Base-by-base conservation (phyloP, 1,140 invertebrate species). In the Dendrolimus kikuchii region DNA sequence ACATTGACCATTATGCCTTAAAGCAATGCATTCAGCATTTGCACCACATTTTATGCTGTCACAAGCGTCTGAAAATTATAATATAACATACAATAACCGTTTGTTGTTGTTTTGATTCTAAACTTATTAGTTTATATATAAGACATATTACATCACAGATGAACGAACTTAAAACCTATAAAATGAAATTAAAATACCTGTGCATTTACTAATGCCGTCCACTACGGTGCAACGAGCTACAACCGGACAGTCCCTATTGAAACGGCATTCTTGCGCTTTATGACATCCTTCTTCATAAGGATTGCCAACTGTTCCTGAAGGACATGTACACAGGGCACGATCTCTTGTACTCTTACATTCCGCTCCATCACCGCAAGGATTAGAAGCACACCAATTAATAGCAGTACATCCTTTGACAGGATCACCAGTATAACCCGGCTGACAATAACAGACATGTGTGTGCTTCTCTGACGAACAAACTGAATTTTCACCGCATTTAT, bases 381-480 rank as follows among this genome's bases (percentile, higher is more conserved):
- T 90, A 59, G 90, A 89, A 7, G 89, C 87, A 74, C 96, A 97
- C 67, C 92, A 95, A 78, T 97, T 93, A 45, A 96, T 92, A 38
- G 92, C 80, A 44, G 88, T 77, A 70, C 95, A 97, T 8, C 91
- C 92, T 40, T 72, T 84, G 7, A 90, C 73, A 3, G 94, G 90
- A 85, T 95, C 91, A 7, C 95, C 95, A 6, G 94, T 95, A 68
- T 92, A 96, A 0, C 95, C 95, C 8, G 95, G 94, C 76, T 95
- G 94, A 77, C 95, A 97, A 64, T 93, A 92, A 68, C 95, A 97
- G 47, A 91, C 82, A 71, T 91, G 91, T 59, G 88, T 87, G 68
- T 96, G 94, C 65, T 92, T 91, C 76, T 95, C 92, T 2, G 94
- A 92, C 10, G 94, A 92, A 76, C 95, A 96, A 10, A 96, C 84